Conservation (phyloP, 2,797 vertebrate species). For the Liasis olivaceus region DNA sequence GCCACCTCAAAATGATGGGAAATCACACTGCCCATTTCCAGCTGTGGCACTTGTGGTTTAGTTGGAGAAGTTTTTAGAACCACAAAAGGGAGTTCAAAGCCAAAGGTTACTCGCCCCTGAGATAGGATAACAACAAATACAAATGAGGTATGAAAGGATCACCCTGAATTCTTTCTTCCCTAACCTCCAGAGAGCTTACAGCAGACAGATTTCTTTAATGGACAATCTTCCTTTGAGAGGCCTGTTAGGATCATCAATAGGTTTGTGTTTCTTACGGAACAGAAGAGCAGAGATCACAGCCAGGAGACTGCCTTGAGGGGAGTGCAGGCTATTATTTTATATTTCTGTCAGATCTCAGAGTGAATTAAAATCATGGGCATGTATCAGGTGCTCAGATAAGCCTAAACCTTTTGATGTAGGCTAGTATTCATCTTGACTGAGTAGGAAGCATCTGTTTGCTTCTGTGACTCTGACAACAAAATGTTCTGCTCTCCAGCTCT, state of each 20-base stretch:
- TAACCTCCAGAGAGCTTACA: not conserved
- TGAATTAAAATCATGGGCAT: not conserved
- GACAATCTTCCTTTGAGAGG: not conserved
- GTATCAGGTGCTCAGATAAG: not conserved
- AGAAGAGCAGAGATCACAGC: not conserved
- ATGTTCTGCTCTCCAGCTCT: not conserved
- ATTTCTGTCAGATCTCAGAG: not conserved
- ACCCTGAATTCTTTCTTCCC: not conserved
- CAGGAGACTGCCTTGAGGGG: not conserved
- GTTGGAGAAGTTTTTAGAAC: not conserved
- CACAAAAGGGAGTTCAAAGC: not conserved
- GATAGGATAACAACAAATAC: not conserved
- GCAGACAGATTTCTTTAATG: not conserved
- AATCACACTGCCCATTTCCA: not conserved
- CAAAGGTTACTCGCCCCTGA: not conserved
- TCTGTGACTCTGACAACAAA: not conserved
- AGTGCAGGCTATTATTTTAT: not conserved
- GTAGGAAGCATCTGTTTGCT: not conserved
- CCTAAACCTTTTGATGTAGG: not conserved
- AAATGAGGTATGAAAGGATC: not conserved
- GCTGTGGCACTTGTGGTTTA: not conserved
- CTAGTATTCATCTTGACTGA: not conserved
- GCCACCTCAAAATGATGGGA: not conserved
- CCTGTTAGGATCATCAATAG: not conserved
- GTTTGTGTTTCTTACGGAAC: not conserved